These are phyloP conservation scores for Oryzias melastigma DNA, from an alignment of 2,113 vertebrate genomes.

Conservation along the genomic window DNA sequence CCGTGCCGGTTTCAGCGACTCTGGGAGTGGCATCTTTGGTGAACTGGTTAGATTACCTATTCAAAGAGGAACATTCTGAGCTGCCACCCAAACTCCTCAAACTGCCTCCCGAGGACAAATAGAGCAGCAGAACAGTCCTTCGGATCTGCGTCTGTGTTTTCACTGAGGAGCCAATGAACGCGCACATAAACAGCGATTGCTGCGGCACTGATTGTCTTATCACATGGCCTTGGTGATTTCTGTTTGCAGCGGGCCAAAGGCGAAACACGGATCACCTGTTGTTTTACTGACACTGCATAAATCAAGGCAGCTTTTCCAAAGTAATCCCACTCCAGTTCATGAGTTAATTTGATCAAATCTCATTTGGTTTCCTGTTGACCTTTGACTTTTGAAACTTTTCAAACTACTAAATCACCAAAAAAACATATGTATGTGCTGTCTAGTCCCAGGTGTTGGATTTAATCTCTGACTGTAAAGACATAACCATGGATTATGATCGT, in stretches of 20 bases:
- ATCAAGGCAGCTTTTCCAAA: not conserved
- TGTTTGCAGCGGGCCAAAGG: constrained; percentile 14
- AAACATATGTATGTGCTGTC: not conserved
- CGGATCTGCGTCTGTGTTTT: no score
- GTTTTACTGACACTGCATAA: not conserved
- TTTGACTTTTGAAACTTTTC: no score
- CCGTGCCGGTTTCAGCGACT: constrained; percentile 6
- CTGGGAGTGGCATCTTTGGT: constrained; percentile 32
- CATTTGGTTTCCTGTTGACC: not conserved
- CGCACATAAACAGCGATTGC: not conserved
- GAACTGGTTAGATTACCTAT: constrained; percentile 40
- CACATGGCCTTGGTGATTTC: constrained; percentile 23
- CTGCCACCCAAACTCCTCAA: no score
- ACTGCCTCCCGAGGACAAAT: constrained; percentile 5
- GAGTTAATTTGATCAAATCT: not conserved
- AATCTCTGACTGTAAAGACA: not conserved
- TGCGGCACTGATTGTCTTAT: constrained; percentile 42
- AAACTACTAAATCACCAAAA: not conserved
- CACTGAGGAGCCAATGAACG: no score
- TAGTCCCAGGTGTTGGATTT: not conserved
- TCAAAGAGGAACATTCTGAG: constrained; percentile 24
- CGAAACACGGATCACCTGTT: constrained; percentile 9
- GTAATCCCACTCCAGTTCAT: no score
- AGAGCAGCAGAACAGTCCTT: not conserved
- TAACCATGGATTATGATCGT: no score